Conservation (phyloP, 2,113 vertebrate species). For the Lates calcarifer region DNA sequence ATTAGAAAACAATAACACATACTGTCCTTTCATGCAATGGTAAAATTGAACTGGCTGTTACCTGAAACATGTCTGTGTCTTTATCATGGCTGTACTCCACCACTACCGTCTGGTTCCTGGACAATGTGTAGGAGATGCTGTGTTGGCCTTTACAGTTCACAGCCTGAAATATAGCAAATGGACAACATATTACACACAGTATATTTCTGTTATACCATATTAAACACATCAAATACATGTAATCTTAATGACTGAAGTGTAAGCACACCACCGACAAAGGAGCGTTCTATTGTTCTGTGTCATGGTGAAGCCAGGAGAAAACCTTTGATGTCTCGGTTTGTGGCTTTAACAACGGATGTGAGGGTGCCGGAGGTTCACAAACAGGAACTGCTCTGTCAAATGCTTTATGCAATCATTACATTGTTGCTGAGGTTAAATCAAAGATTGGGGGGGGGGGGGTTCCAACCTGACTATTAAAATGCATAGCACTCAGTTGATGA, state of each 20-base stretch:
- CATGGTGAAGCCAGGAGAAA: constrained; percentile 6
- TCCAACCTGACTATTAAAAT: constrained; percentile 7
- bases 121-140: constrained; percentile 97
- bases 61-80: constrained; percentile 99
- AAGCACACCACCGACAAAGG: background rate
- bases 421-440: constrained; percentile 7
- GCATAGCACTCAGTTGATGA: background rate
- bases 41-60: constrained; percentile 69
- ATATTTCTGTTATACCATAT: background rate
- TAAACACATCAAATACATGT: background rate
- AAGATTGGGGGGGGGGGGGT: constrained; percentile 3
- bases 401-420: constrained; percentile 1
- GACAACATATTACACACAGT: constrained; percentile 8
- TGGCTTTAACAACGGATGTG: constrained; percentile 32
- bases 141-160: constrained; percentile 97
- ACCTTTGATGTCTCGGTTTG: constrained; percentile 23
- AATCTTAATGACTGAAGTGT: background rate
- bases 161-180: constrained; percentile 84
- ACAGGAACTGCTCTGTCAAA: constrained; percentile 13
- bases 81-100: constrained; percentile 98
- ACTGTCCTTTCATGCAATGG: background rate
- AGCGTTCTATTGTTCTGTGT: background rate
- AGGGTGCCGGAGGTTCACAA: constrained; percentile 3
- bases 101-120: constrained; percentile 96
- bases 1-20: background rate